Conservation (phyloP, 2,888 invertebrate species). For the Amphipoea oculea region DNA sequence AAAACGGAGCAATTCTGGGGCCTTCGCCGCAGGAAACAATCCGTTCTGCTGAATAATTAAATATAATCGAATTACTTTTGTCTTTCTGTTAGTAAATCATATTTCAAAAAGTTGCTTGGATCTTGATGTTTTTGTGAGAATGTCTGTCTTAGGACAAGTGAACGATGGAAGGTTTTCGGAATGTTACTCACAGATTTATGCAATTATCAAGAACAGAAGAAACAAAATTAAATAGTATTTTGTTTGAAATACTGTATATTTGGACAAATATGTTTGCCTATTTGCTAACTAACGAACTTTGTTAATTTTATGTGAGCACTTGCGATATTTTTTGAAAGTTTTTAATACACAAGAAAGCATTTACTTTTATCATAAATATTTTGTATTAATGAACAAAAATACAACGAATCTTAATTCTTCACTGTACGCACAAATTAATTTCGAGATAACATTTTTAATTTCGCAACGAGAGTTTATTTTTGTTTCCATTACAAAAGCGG, state of each 20-base stretch:
- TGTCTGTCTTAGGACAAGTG: background rate
- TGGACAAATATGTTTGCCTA: background rate
- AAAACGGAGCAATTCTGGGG: slow-evolving; percentile 41
- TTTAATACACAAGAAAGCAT: background rate
- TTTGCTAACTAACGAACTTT: background rate
- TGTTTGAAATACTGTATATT: background rate
- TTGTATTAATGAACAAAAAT: background rate
- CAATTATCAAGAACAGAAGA: background rate
- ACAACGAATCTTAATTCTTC: background rate
- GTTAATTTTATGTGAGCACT: background rate
- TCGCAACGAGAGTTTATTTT: background rate
- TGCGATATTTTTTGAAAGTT: background rate
- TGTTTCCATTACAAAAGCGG: background rate
- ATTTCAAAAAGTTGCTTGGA: slow-evolving; percentile 62
- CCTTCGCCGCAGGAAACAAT: slow-evolving; percentile 67
- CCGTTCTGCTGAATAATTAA: slow-evolving; percentile 71
- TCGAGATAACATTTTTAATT: background rate
- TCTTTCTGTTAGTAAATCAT: slow-evolving; percentile 63
- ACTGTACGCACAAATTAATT: background rate
- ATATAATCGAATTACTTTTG: slow-evolving; percentile 70
- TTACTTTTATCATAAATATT: background rate
- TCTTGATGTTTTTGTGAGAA: slow-evolving; percentile 53
- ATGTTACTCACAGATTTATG: slow-evolving; percentile 1
- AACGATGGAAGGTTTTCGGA: background rate
- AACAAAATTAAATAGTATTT: background rate